Conservation (phyloP, 2,797 vertebrate genomes). For the Cygnus olor region DNA sequence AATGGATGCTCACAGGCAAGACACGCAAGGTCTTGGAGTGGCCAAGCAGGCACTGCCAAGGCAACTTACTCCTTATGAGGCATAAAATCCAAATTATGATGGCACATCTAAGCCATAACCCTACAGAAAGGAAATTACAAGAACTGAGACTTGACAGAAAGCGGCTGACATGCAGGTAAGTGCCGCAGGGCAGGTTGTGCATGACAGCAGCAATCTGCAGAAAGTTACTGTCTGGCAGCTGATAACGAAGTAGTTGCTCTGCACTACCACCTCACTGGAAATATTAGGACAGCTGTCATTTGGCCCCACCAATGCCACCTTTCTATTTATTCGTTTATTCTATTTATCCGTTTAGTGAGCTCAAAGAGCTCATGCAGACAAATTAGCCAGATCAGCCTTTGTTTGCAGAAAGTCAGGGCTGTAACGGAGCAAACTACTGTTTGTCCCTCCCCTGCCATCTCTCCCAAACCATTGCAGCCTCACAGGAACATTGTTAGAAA, state of each 20-base stretch:
- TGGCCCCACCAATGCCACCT: neutral
- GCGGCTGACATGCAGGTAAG: neutral
- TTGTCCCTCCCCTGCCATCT: neutral
- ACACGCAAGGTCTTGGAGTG: neutral
- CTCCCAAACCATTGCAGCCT: neutral
- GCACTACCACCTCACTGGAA: neutral
- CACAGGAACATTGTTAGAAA: neutral
- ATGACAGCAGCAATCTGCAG: neutral
- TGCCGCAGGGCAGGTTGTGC: neutral
- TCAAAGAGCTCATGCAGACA: neutral
- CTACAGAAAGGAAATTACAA: neutral
- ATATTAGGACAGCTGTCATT: neutral
- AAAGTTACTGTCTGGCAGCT: neutral
- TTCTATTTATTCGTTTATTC: neutral
- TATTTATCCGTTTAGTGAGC: neutral
- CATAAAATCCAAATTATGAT: neutral
- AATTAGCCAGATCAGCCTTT: neutral
- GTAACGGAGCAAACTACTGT: neutral
- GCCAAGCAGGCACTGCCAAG: neutral
- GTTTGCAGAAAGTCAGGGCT: neutral
- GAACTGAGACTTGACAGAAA: neutral
- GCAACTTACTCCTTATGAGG: neutral
- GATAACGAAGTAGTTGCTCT: neutral
- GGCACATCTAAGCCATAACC: neutral
- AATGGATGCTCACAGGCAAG: neutral